Base-by-base conservation (phyloP, 2,797 vertebrate genomes). In the Sternotherus odoratus region DNA sequence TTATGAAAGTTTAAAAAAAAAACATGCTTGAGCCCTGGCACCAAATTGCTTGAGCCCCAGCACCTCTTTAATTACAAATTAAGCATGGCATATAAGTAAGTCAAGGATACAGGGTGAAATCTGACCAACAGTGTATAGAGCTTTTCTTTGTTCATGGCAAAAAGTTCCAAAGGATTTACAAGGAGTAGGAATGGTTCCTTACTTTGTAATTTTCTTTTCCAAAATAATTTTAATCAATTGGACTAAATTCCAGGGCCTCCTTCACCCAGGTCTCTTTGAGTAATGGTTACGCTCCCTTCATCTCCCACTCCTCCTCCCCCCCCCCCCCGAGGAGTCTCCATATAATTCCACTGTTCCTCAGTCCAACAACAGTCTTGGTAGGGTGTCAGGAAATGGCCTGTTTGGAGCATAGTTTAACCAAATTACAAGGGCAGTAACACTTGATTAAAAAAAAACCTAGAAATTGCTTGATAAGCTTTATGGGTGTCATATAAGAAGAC, bases 211-310 rank as follows among this genome's bases (percentile, higher is more conserved):
- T 88, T 88, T 77, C 96, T 92, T 90, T 93, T 92, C 33, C 13
- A 69, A 91, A 95, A 82, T n/a, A 94, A 50, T 85, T 92, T 39
- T 86, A 16, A 87, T 90, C 84, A 86, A 78, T 85, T 69, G 81
- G 43, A 81, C 15, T 60, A 91, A 43, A 82, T 87, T 85, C 87
- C 75, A 91, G 57, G 92, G 51, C 8, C 8, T 53, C 21, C 51
- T 53, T 53, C 8, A 23, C 51, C 51, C 23, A 53, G 21, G 51
- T 23, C 21, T 53, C 51, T 53, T 53, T 53, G 51, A 53, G 8
- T 53, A 60, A 12, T 60, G 12, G 57, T 60, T 60, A 60, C 15
- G 33, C 30, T 53, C 21, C 26, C 15, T 28, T 33, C 30, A 60
- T 60, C 30, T 60, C 33, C n/a, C n/a, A n/a, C n/a, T n/a, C n/a